Base-by-base conservation (phyloP, 2,113 vertebrate genomes). In the Phaethornis superciliosus region DNA sequence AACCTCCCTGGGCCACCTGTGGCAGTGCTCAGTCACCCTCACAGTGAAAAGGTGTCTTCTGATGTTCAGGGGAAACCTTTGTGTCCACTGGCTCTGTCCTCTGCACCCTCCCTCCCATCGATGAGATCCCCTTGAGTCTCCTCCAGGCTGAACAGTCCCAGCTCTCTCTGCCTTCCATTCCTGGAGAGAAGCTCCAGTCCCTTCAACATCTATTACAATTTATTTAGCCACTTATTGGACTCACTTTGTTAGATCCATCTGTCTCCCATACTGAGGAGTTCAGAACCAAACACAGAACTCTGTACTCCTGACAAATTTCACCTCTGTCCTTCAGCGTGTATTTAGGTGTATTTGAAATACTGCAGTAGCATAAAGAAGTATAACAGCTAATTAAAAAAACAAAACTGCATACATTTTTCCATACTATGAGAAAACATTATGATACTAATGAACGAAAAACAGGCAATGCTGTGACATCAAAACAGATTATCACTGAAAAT, bases 81-180 rank as follows among this genome's bases (percentile, higher is more conserved):
- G 37, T 26, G 52, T 10, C 75, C 6, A 0, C 1, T 26, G 12
- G 23, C 30, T 23, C 44, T 10, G 1, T 58, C 27, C 30, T 37
- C 33, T 15, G 27, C 33, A 15, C 24, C 32, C 33, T 65, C 33
- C 28, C 37, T 58, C 6, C 24, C 67, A 24, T 1, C 30, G 7
- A 6, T 12, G 19, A 40, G 33, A n/a, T 7, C 14, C 22, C 22
- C 22, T 20, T 1, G 20, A 62, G 20, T 20, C 47, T 16, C 3
- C 79, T 59, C 28, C 44, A 28, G 28, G 44, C 20, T 33, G 30
- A 24, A 2, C 15, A 20, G 9, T 14, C 16, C 24, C 16, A 42
- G 30, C n/a, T 15, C 17, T 19, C n/a, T 15, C 46, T 47, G 19
- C 46, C 46, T 47, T 47, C 46, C 46, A 47, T 20, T 47, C 14